Evolutionary conservation across 2,113 vertebrate species (phyloP).

Genomic region (Sisor rabdophorus): DNA sequence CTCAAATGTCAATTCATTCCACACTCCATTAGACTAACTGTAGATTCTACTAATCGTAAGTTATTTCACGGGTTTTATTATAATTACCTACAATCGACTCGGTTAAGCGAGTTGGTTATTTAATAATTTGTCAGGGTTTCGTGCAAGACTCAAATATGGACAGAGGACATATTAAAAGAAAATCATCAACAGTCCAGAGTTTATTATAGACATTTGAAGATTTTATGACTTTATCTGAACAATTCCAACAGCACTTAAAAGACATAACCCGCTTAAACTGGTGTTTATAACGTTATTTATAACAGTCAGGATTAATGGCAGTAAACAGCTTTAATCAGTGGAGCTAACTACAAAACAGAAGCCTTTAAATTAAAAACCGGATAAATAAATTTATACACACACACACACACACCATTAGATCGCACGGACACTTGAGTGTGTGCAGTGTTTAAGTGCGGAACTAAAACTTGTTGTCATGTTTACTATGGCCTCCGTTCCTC

Average conservation of each 20-base stretch:
- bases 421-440: neutral
- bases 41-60: neutral
- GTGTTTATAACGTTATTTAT: neutral
- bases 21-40: neutral
- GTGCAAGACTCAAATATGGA: neutral
- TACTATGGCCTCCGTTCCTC: slow-evolving; percentile 71
- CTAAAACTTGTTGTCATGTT: slow-evolving; percentile 39
- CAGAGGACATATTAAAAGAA: neutral
- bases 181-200: neutral
- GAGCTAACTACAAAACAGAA: neutral
- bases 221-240: neutral
- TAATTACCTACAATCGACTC: neutral
- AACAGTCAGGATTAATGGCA: neutral
- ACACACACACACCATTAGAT: neutral
- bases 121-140: neutral
- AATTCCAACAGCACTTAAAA: neutral
- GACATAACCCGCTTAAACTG: neutral
- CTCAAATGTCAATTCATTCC: too few species aligned
- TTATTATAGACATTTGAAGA: neutral
- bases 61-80: neutral
- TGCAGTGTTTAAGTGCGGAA: slow-evolving; percentile 42
- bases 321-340: neutral
- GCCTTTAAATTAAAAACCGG: too few species aligned
- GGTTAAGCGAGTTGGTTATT: neutral
- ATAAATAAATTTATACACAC: too few species aligned